phyloP scores from a whole-genome alignment of 2,113 vertebrate species.

The Hemibagrus wyckioides region DNA sequence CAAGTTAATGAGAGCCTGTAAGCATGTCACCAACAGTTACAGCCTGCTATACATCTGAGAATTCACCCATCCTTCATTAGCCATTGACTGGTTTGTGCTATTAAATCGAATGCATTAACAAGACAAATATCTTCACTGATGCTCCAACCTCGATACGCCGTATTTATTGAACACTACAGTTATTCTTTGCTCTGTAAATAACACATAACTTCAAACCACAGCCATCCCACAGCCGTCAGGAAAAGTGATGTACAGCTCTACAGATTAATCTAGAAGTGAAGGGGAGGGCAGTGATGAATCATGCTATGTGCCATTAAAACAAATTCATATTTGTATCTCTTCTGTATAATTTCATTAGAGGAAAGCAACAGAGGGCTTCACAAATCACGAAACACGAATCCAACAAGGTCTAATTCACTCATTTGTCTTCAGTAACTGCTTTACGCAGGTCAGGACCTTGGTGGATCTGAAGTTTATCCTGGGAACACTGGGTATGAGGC shows the following conservation, averaged over 20 bases:
- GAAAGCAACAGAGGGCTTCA: background rate
- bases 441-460: background rate
- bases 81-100: slow-evolving; percentile 44
- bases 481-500: background rate
- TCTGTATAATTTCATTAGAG: background rate
- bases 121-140: slow-evolving; percentile 18
- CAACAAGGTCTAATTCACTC: background rate
- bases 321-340: background rate
- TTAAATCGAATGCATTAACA: slow-evolving; percentile 43
- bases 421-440: background rate
- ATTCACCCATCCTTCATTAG: slow-evolving; percentile 5
- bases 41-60: background rate
- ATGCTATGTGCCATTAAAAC: background rate
- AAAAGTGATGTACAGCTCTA: background rate
- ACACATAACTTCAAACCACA: background rate
- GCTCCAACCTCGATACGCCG: slow-evolving; percentile 24
- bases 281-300: background rate
- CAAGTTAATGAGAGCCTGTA: slow-evolving; percentile 27
- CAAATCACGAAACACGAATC: background rate
- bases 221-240: background rate
- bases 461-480: background rate
- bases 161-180: background rate
- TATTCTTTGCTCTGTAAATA: background rate
- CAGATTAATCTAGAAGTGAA: background rate
- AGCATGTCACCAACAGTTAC: slow-evolving; percentile 11